Base-by-base conservation (phyloP, 2,888 invertebrate genomes). In the Neocrepidodera transversa region DNA sequence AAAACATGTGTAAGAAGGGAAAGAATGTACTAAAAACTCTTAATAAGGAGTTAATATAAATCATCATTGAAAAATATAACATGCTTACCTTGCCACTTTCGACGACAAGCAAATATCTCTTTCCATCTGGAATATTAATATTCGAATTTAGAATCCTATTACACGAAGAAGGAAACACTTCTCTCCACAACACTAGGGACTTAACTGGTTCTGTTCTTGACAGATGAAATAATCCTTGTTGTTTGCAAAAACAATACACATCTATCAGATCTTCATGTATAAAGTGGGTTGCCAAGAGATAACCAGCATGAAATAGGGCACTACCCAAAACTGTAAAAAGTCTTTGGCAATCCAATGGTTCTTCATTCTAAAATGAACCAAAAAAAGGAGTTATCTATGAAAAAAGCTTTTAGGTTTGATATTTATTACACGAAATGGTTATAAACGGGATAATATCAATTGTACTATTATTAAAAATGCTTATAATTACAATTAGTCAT, bases 251-350 rank as follows among this genome's bases (percentile, higher is more conserved):
- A 14, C 88, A 84, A 74, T 91, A 87, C 1, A 94, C 84, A 74
- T 92, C 91, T 40, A 86, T 82, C 51, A 92, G 82, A 77, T 93
- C 90, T 58, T 87, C 86, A 50, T 87, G 83, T 61, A 87, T 86
- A 64, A 95, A 81, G 78, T 95, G 94, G 5, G 90, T 90, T 58
- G 89, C 87, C 40, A 95, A 76, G 60, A 95, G 80, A 76, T 89
- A 90, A 11, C 89, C 89, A 69, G 87, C 81, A 65, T 81, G 83
- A 66, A 82, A 84, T 3, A 83, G 67, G 2, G 80, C 81, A 63
- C 83, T 83, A 10, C 84, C 85, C 43, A 82, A 76, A 35, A 85
- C 81, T 28, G 83, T 84, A 63, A 84, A 84, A 61, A 90, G 78
- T 66, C 92, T 82, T 81, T 91, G 89, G 71, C 89, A 89, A 69